A percentile compares a stretch with the other conserved stretches of the same genome.
Evolutionary conservation across 1,140 invertebrate species (phyloP).

Genomic region (Zaprionus lachaisei): DNA sequence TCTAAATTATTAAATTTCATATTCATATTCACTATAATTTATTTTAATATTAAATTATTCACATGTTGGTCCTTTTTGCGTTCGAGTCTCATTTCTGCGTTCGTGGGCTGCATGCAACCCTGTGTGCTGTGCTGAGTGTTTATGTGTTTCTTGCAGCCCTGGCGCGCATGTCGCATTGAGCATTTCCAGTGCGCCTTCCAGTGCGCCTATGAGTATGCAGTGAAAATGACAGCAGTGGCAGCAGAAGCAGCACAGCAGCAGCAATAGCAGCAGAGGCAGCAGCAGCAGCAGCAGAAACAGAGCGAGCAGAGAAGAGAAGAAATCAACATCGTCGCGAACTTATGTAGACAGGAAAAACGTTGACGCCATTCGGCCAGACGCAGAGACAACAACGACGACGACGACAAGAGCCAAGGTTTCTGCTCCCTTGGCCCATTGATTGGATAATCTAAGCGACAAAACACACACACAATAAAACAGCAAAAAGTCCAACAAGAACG

Average conservation of each 20-base stretch:
- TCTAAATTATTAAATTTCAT: neutral
- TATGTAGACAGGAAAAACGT: conserved; percentile 57
- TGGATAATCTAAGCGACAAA: conserved; percentile 55
- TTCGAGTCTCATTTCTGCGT: neutral
- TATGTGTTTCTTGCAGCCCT: conserved; percentile 44
- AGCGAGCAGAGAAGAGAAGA: conserved; percentile 25
- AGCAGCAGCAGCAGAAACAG: conserved; percentile 32
- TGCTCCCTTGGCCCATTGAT: conserved; percentile 52
- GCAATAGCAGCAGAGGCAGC: conserved; percentile 35
- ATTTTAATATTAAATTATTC: neutral
- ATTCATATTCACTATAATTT: neutral
- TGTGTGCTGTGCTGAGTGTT: neutral
- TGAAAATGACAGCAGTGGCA: conserved; percentile 77
- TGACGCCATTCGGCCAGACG: conserved; percentile 44
- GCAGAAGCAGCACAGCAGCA: conserved; percentile 29
- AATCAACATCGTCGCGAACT: conserved; percentile 66
- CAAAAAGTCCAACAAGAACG: conserved; percentile 7
- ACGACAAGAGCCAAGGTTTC: conserved; percentile 50
- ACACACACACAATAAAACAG: neutral
- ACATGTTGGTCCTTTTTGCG: neutral
- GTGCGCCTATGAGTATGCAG: conserved; percentile 78
- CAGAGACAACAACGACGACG: conserved; percentile 11
- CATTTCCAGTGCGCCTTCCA: conserved; percentile 62
- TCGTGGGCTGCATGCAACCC: conserved; percentile 2
- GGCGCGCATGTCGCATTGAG: conserved; percentile 32